A percentile compares a stretch with the other conserved stretches of the same genome.
These are phyloP conservation scores for Hyles euphorbiae DNA, from an alignment of 1,140 invertebrate species.

Conservation along the genomic window DNA sequence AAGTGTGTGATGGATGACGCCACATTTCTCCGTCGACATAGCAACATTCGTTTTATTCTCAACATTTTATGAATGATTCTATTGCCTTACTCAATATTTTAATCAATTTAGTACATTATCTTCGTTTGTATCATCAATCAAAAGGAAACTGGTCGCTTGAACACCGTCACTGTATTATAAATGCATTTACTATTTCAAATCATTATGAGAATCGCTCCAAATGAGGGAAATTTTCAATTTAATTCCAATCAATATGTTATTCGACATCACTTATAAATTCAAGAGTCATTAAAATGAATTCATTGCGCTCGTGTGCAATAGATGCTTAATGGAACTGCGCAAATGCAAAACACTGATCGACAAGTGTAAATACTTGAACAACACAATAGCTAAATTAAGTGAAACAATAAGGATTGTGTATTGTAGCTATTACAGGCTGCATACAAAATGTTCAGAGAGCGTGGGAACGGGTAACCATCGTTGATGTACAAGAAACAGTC, in stretches of 20 bases:
- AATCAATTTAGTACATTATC: constrained; percentile 57
- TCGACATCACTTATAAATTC: too few species aligned
- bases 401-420: constrained; percentile 69
- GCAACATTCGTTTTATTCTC: constrained; percentile 33
- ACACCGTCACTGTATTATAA: constrained; percentile 39
- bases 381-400: constrained; percentile 66
- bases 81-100: constrained; percentile 54
- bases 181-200: constrained; percentile 36
- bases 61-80: constrained; percentile 53
- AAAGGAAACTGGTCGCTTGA: constrained; percentile 48
- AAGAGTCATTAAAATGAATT: too few species aligned
- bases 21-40: constrained; percentile 44
- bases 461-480: constrained; percentile 52
- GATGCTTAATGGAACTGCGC: constrained; percentile 10
- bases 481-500: constrained; percentile 39
- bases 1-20: constrained; percentile 46
- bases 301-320: background rate
- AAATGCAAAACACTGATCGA: constrained; percentile 50
- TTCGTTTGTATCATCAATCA: constrained; percentile 57
- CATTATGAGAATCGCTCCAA: constrained; percentile 5
- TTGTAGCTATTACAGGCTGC: constrained; percentile 49
- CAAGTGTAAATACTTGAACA: constrained; percentile 58
- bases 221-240: constrained; percentile 6
- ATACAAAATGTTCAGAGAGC: constrained; percentile 53
- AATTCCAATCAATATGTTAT: background rate